Evolutionary conservation across 2,888 invertebrate species (phyloP), one percentile per base, ranked within the genome.

Genomic region (Thecocarcelia acutangulata): DNA sequence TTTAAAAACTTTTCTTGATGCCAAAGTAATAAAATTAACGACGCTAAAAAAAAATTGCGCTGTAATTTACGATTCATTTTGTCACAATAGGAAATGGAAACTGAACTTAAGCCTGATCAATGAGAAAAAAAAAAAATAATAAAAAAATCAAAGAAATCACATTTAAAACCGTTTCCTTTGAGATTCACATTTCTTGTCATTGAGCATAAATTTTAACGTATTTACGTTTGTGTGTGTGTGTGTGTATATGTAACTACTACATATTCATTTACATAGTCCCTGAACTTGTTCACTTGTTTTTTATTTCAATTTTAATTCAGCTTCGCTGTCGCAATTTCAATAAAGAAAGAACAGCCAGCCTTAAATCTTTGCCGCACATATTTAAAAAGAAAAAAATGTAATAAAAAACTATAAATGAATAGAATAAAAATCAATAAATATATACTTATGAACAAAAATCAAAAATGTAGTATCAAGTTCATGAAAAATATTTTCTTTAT

Each of bases 401-500:
- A 8, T 63, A 61, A 46, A 44, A 28, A 63, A 61, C 52, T 44
- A 73, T 13, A 73, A 63, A 24, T 28, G 33, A 56, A 56, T 64
- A n/a, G 37, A 73, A 63, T 42, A 50, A 70, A 40, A 33, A 44
- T 28, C 19, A 19, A 58, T 17, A 59, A 61, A 74, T 73, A 54
- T 64, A 64, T 52, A 63, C 42, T 33, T 50, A 19, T 21, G 4
- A 42, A 52, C 17, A 54, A 63, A 37, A 54, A 46, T 5, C 64
- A 74, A 61, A 64, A 56, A 74, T 74, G 28, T 37, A 63, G 56
- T 70, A 77, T 69, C 76, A 77, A 70, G 76, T 77, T 77, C 76
- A 77, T 70, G 63, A 69, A 54, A 56, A 74, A 52, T 13, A 56
- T 37, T 11, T 24, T 12, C 21, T 21, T 6, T 33, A 33, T 33